Conservation (phyloP, 37 sponge, comb jelly and placozoan genomes). For the Cladorhizidae sp. region DNA sequence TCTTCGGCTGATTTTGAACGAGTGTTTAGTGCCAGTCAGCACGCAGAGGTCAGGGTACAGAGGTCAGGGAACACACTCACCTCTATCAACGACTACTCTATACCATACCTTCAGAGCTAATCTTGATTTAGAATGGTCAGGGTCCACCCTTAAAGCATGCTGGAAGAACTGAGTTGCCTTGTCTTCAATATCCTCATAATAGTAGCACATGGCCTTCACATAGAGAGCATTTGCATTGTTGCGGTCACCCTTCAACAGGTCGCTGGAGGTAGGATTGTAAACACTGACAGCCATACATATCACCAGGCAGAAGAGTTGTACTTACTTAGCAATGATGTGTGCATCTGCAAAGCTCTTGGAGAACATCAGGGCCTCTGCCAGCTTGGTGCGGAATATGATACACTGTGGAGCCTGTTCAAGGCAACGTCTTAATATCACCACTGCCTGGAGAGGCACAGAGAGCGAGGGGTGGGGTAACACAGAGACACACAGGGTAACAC, state of each 20-base stretch:
- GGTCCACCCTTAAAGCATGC: conserved; percentile 77
- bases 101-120: conserved; percentile 48
- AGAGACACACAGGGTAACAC: neutral
- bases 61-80: too few species aligned
- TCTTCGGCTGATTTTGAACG: too few species aligned
- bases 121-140: conserved; percentile 85
- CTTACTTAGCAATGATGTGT: conserved; percentile 61
- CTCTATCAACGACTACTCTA: too few species aligned
- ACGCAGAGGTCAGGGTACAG: too few species aligned
- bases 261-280: conserved; percentile 53
- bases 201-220: conserved; percentile 86
- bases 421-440: conserved; percentile 44
- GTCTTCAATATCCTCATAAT: conserved; percentile 88
- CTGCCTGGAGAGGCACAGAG: conserved; percentile 10
- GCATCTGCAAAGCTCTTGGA: conserved; percentile 52
- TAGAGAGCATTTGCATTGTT: conserved; percentile 94
- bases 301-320: conserved; percentile 1
- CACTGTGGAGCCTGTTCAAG: conserved; percentile 56
- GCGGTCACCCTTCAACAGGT: conserved; percentile 66
- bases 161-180: conserved; percentile 84
- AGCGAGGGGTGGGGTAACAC: too few species aligned
- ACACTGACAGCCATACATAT: neutral
- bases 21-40: too few species aligned
- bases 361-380: conserved; percentile 63
- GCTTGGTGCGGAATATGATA: conserved; percentile 15